Conservation (phyloP, 2,113 vertebrate genomes). For the Poeciliopsis turrubarensis region DNA sequence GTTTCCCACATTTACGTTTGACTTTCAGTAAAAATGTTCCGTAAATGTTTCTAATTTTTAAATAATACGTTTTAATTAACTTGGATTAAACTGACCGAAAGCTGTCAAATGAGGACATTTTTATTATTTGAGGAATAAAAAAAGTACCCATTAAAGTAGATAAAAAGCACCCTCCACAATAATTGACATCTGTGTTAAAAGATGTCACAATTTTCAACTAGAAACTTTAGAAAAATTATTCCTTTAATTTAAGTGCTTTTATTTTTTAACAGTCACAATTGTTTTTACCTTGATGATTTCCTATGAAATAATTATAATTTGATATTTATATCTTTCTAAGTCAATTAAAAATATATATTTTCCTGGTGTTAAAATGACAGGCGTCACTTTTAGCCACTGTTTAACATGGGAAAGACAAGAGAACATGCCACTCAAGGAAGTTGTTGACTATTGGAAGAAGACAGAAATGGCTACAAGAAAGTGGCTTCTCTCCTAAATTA, state of each 20-base stretch:
- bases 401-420: too few species aligned
- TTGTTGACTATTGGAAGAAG: background rate
- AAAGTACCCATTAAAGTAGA: background rate
- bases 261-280: background rate
- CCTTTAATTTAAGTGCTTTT: background rate
- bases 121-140: conserved; percentile 11
- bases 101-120: background rate
- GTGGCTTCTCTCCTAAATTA: background rate
- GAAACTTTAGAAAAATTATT: background rate
- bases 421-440: background rate
- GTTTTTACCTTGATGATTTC: background rate
- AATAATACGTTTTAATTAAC: background rate
- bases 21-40: background rate
- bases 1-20: background rate
- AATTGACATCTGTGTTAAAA: background rate
- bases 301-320: too few species aligned
- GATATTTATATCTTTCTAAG: too few species aligned
- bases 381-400: too few species aligned
- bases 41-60: background rate
- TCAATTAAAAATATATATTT: too few species aligned
- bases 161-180: background rate
- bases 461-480: too few species aligned
- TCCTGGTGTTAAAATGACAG: too few species aligned
- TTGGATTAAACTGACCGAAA: background rate
- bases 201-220: too few species aligned